Base-by-base conservation (phyloP, 1,140 invertebrate species). In the Leptinotarsa undecemlineata region DNA sequence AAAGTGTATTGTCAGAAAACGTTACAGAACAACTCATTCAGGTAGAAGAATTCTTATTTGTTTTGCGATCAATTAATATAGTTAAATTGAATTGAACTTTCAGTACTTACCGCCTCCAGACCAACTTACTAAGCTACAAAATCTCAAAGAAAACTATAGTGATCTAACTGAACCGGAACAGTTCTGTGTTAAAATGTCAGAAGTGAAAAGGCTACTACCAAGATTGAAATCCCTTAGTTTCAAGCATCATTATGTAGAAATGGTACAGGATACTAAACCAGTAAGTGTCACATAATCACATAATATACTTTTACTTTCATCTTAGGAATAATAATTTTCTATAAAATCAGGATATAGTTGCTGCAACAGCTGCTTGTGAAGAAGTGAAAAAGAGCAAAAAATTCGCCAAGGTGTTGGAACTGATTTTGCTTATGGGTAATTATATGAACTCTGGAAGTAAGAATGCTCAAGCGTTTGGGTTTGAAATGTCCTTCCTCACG, bases 401-500 rank as follows among this genome's bases (percentile, higher is more conserved):
- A 80, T 98, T 99, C 85, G 91, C 92, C 0, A 93, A 92, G 82
- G 91, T 99, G 19, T 85, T 99, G 5, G 94, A 98, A 85, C 85
- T 99, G 1, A 91, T 99, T 74, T 87, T 99, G 0, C 85, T 98
- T 13, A 86, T 98, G 33, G 97, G 97, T 19, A 99, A 98, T 87
- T 96, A 95, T 79, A 95, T 99, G 92, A 98, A 98, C 85, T 91
- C 95, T 3, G 96, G 97, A 0, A 96, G 96, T 1, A 93, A 92
- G 78, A 98, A 98, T 84, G 96, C 92, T 11, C 93, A 96, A 80
- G 96, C 96, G 3, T 93, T 96, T 81, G 98, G 96, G 5, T 99
- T 99, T 86, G 97, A 99, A 86, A 97, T 99, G 72, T 97, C 92
- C 83, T 99, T 96, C 85, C 88, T 99, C 3, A 94, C 96, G 1